These are phyloP conservation scores for Heterochromis multidens DNA, from an alignment of 2,113 vertebrate species.

Conservation along the genomic window DNA sequence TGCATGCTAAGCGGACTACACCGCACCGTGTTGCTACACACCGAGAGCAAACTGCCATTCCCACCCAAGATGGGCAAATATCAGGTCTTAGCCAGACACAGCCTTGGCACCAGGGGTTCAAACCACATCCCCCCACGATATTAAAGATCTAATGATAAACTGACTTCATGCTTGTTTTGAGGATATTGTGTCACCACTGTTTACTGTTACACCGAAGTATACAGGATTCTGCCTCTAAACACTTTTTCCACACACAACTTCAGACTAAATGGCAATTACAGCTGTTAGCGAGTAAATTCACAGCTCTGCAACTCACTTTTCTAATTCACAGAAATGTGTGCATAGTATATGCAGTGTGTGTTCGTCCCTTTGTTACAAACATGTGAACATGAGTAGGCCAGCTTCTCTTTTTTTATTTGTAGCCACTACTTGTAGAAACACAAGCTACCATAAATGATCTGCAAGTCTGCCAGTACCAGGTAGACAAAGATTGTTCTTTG, in stretches of 20 bases:
- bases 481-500: background rate
- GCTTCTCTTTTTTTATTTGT: background rate
- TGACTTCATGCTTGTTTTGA: background rate
- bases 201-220: background rate
- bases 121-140: background rate
- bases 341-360: background rate
- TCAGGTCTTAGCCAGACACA: constrained; percentile 19
- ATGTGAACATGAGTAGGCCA: background rate
- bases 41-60: constrained; percentile 30
- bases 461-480: background rate
- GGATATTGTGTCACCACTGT: background rate
- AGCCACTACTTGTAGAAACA: background rate
- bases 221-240: background rate
- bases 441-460: background rate
- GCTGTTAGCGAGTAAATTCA: background rate
- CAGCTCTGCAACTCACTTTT: background rate
- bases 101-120: background rate
- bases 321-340: background rate
- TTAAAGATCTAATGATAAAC: background rate
- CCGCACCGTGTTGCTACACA: constrained; percentile 29
- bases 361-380: background rate
- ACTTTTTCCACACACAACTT: background rate
- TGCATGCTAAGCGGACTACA: constrained; percentile 53
- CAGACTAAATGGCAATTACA: background rate
- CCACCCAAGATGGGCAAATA: constrained; percentile 41